phyloP scores from a whole-genome alignment of 1,140 invertebrate species.

The Diorhabda sublineata region DNA sequence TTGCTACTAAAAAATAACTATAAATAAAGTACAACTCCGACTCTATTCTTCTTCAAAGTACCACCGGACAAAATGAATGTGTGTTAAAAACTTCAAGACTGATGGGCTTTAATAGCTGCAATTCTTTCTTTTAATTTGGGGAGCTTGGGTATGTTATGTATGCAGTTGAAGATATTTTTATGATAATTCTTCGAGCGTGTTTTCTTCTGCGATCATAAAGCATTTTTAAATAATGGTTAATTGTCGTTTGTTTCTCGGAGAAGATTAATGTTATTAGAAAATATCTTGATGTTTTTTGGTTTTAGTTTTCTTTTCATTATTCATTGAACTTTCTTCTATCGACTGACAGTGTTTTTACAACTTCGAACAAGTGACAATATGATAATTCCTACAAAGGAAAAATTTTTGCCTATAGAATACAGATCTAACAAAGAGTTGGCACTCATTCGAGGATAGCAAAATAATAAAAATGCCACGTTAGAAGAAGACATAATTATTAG shows the following conservation, averaged over 20 bases:
- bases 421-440: no score
- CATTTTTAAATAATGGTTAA: neutral
- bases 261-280: neutral
- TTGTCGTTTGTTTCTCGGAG: neutral
- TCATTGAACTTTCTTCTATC: no score
- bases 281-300: no score
- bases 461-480: no score
- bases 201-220: neutral
- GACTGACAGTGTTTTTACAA: no score
- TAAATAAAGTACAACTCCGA: neutral
- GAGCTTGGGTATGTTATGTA: slow-evolving; percentile 1
- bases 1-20: no score
- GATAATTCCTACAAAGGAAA: no score
- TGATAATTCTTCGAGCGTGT: neutral
- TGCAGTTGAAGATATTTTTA: slow-evolving; percentile 2
- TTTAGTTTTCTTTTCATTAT: no score
- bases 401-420: no score
- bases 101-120: neutral
- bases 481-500: no score
- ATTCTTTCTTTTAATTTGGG: slow-evolving; percentile 2
- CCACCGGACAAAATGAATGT: neutral
- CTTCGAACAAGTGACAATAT: no score
- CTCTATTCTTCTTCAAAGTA: neutral
- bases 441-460: no score
- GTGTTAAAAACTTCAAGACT: neutral